A percentile compares a stretch with the other conserved stretches of the same genome.
phyloP scores from a whole-genome alignment of 2,888 invertebrate genomes.

The Clitarchus hookeri region DNA sequence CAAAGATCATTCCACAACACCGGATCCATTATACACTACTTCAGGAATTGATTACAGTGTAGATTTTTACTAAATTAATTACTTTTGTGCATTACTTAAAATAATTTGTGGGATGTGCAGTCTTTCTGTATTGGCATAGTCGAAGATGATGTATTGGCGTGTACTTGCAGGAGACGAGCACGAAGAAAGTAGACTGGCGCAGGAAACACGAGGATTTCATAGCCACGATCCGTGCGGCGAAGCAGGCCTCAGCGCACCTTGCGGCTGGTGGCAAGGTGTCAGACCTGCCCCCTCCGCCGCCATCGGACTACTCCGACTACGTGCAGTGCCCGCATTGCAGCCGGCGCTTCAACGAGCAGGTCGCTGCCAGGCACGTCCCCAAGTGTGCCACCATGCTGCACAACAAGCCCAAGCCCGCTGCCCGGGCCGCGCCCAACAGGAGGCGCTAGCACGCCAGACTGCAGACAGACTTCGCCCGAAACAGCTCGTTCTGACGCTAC shows the following conservation, averaged over 20 bases:
- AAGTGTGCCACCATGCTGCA: conserved; percentile 83
- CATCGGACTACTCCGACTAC: conserved; percentile 88
- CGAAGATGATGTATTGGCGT: no score
- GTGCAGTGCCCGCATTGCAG: conserved; percentile 87
- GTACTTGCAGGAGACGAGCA: conserved; percentile 23
- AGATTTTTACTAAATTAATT: no score
- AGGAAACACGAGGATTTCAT: conserved; percentile 94
- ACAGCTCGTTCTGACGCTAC: no score
- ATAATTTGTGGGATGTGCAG: no score
- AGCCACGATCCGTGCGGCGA: conserved; percentile 86
- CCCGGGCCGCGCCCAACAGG: conserved; percentile 12
- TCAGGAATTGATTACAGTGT: no score
- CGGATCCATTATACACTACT: no score
- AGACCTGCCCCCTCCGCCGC: conserved; percentile 89
- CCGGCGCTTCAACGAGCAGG: conserved; percentile 80
- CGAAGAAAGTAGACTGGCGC: conserved; percentile 78
- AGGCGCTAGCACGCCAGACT: conserved; percentile 19
- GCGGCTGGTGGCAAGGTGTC: conserved; percentile 84
- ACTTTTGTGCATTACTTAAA: no score
- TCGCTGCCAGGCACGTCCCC: conserved; percentile 90
- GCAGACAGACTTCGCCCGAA: no score
- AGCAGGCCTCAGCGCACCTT: conserved; percentile 77
- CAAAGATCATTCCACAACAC: no score
- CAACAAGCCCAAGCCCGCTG: conserved; percentile 70
- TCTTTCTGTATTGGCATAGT: no score